These are phyloP conservation scores for Chaetura pelagica DNA, from an alignment of 2,113 vertebrate species.

Conservation along the genomic window DNA sequence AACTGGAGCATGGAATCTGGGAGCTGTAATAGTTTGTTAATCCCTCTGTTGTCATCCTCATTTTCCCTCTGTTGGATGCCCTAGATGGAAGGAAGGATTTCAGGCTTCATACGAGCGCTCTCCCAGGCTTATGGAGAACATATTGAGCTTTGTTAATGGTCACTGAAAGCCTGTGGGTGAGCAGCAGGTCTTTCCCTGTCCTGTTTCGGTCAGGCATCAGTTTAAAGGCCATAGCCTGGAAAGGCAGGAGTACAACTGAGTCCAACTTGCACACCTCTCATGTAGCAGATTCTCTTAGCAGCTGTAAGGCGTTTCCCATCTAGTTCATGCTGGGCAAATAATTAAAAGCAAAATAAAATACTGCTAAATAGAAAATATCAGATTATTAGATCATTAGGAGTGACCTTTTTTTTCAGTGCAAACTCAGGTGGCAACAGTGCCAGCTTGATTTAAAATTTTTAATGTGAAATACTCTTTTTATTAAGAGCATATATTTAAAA, in stretches of 20 bases:
- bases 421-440: neutral
- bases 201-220: neutral
- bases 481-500: neutral
- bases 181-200: neutral
- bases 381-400: neutral
- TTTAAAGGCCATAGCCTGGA: neutral
- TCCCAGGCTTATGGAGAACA: neutral
- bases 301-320: neutral
- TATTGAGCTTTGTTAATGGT: fast-evolving
- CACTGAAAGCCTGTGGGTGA: neutral
- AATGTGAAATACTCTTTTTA: neutral
- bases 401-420: neutral
- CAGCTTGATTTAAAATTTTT: neutral
- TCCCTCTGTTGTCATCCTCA: neutral
- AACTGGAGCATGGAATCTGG: neutral
- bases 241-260: neutral
- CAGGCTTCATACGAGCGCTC: neutral
- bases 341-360: no score
- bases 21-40: neutral
- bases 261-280: fast-evolving
- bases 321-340: neutral
- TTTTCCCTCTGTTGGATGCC: neutral
- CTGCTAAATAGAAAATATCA: neutral
- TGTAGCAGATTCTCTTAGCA: fast-evolving
- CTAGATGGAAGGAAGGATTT: neutral